Evolutionary conservation across 92 coral and sea anemone species (phyloP), one percentile per base, ranked within the genome.

Genomic region (Virgularia gustaviana): DNA sequence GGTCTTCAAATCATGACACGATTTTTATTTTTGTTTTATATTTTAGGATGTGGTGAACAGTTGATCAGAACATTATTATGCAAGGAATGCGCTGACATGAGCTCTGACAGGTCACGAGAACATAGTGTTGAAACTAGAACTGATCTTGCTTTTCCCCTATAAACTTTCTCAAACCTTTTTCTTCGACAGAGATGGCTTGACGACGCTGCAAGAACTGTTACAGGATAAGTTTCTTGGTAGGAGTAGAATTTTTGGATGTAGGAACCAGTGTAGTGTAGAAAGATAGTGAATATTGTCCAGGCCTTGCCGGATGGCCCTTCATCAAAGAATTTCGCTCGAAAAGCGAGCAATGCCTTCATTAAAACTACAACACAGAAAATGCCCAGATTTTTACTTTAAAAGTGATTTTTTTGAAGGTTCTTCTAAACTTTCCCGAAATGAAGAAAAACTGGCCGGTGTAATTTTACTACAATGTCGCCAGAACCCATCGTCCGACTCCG

Each of bases 41-140:
- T 43, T 22, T 33, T 30, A 91, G 97, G 97, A 31, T 91, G 97
- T 77, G 97, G 97, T 23, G 97, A 91, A 68, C 84, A 88, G 66
- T 83, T 91, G 65, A 88, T 91, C 35, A 91, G 89, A 77, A 88
- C 97, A 1, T 12, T 86, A 82, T 82, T 91, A 27, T 95, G 96
- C 9, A 91, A 84, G 39, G 92, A 81, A 43, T 88, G 96, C 47
- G 88, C 88, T 30, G 88, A 58, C 38, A 54, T 86, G 39, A 88
- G 96, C 18, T 65, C 63, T 12, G 73, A 15, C 31, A 86, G 91
- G 96, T 88, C 29, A 39, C 28, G 57, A n/a, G 29, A 20, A 20
- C 22, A 15, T 31, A 27, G 15, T 57, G n/a, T n/a, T n/a, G n/a
- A n/a, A n/a, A n/a, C n/a, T n/a, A n/a, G 27, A 39, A 44, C 45